Evolutionary conservation across 2,113 vertebrate genomes (phyloP), one percentile per base, ranked within the genome.

Genomic region (rat (Rattus norvegicus)): DNA sequence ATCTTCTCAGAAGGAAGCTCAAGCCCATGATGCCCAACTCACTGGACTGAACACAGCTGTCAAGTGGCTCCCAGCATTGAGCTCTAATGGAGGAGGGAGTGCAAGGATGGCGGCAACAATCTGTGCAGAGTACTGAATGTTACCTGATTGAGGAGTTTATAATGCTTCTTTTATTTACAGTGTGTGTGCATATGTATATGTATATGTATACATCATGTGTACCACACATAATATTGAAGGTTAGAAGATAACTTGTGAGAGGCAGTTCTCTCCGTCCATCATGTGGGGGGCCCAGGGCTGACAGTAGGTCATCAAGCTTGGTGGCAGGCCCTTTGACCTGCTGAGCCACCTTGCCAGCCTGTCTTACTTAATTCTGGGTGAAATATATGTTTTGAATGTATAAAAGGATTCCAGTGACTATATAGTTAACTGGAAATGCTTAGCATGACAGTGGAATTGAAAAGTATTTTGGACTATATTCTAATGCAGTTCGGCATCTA

Each of bases 361-460:
- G 49, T 30, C 13, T 86, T 91, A 79, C 17, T 72, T 72, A 86
- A 90, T 83, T 94, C 94, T 84, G 47, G 69, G 69, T 88, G 70
- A 47, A 85, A n/a, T 65, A 72, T 36, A n/a, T 47, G 13, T 67
- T 88, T 88, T 33, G 3, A 59, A 22, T 65, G 65, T 17, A 6
- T 52, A 43, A 77, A 52, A 79, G 4, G 52, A 61, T 90, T 80
- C 47, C 56, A 54, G 11, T 69, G 13, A n/a, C 33, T 83, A 13
- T 6, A 24, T 12, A 80, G 13, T 22, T 54, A 54, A 63, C 84
- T 94, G 52, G 36, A 90, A 90, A 93, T 54, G 73, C 20, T 96
- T 77, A 69, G 24, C 0, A 13, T 20, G 33, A 89, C 19, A 81
- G 5, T 19, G 5, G 22, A 54, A 30, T 30, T 52, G 92, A 75